Percentiles rank a stretch among this genome's conserved stretches.
phyloP scores from a whole-genome alignment of 2,888 invertebrate species.

The Brenthis ino region DNA sequence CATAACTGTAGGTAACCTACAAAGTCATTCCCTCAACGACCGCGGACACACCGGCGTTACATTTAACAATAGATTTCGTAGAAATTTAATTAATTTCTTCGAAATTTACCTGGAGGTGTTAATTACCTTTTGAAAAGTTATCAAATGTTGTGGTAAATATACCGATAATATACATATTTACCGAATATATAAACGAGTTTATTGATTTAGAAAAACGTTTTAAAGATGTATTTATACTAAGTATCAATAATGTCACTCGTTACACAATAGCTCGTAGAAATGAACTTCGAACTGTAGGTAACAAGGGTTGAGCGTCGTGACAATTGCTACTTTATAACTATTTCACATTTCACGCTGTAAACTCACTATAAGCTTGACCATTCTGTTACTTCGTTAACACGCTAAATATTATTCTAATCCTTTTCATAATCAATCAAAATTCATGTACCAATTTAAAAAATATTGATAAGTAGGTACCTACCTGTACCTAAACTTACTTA shows the following conservation, averaged over 20 bases:
- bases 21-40: no score
- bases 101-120: background rate
- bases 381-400: constrained; percentile 33
- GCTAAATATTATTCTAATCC: background rate
- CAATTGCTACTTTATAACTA: constrained; percentile 65
- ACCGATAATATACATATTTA: background rate
- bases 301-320: constrained; percentile 54
- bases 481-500: no score
- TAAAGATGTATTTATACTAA: background rate
- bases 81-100: no score
- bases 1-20: background rate
- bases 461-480: no score
- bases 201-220: background rate
- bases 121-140: no score
- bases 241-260: constrained; percentile 6
- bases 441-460: background rate
- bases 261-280: constrained; percentile 39
- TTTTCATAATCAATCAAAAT: background rate
- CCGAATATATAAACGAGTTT: background rate
- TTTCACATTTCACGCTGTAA: constrained; percentile 70
- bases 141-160: no score
- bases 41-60: no score
- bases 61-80: no score
- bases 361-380: constrained; percentile 59
- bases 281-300: constrained; percentile 46